A percentile compares a stretch with the other conserved stretches of the same genome.
Conservation (phyloP, 2,888 invertebrate species). For the Campoplex capitator region DNA sequence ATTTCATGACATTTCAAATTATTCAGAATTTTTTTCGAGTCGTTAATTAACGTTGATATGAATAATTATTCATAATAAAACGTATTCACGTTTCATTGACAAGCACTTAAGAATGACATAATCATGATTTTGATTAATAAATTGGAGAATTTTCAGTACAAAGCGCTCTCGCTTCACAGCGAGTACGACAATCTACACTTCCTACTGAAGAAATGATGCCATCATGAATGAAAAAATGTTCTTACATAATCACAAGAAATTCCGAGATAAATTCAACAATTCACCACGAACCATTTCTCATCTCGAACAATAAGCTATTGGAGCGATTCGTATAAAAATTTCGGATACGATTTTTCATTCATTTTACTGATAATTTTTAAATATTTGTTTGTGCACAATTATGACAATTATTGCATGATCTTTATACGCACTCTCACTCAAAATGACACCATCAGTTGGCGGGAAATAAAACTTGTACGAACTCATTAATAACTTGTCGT, state of each 20-base stretch:
- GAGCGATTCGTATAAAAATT: neutral
- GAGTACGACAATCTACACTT: slow-evolving; percentile 36
- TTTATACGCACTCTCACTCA: neutral
- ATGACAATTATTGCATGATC: neutral
- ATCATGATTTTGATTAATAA: neutral
- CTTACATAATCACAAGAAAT: neutral
- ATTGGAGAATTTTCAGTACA: neutral
- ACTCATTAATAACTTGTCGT: slow-evolving; percentile 9
- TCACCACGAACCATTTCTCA: neutral
- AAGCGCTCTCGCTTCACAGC: neutral
- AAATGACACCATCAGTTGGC: neutral
- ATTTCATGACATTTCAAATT: neutral
- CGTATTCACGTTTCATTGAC: neutral
- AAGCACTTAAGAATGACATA: neutral
- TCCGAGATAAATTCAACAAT: neutral
- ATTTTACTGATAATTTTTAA: neutral
- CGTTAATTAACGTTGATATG: neutral
- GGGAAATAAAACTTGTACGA: neutral
- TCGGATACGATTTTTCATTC: neutral
- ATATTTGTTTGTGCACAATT: neutral
- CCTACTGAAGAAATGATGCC: neutral
- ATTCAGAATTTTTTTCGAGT: neutral
- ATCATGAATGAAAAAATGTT: neutral
- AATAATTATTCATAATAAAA: neutral
- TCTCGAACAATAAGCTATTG: neutral